Conservation (phyloP, 2,797 vertebrate genomes). For the Zalophus californianus region DNA sequence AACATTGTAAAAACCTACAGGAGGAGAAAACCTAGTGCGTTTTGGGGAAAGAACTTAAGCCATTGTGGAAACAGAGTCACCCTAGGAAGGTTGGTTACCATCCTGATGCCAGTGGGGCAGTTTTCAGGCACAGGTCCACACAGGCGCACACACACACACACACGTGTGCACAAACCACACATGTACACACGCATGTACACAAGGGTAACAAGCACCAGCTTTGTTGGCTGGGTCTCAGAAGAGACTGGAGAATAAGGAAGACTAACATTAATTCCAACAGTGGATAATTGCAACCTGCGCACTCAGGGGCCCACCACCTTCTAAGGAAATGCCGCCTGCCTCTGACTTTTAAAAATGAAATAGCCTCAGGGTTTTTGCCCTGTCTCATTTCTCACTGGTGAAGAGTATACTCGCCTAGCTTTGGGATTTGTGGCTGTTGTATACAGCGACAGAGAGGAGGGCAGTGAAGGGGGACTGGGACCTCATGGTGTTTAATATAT, state of each 20-base stretch:
- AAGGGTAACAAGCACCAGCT: not conserved
- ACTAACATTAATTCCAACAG: not conserved
- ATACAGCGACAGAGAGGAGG: not conserved
- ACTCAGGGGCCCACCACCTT: not conserved
- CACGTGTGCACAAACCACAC: not conserved
- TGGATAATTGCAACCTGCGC: not conserved
- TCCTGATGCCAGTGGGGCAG: not conserved
- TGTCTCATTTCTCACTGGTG: not conserved
- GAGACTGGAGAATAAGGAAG: not conserved
- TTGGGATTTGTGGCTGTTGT: not conserved
- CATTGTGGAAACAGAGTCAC: constrained; percentile 7
- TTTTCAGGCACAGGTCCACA: not conserved
- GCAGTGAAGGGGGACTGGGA: not conserved
- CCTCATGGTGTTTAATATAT: not conserved
- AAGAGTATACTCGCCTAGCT: not conserved
- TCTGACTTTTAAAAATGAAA: not conserved
- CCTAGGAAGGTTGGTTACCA: not conserved
- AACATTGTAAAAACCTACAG: constrained; percentile 18
- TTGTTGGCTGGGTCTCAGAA: not conserved
- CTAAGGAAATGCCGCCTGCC: not conserved
- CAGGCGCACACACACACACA: not conserved
- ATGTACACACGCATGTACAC: accelerated
- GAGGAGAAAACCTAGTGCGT: constrained; percentile 1
- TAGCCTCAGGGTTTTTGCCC: not conserved
- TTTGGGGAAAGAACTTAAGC: constrained; percentile 11